Conservation (phyloP, 2,888 invertebrate species). For the Stenolophus ochropezus region DNA sequence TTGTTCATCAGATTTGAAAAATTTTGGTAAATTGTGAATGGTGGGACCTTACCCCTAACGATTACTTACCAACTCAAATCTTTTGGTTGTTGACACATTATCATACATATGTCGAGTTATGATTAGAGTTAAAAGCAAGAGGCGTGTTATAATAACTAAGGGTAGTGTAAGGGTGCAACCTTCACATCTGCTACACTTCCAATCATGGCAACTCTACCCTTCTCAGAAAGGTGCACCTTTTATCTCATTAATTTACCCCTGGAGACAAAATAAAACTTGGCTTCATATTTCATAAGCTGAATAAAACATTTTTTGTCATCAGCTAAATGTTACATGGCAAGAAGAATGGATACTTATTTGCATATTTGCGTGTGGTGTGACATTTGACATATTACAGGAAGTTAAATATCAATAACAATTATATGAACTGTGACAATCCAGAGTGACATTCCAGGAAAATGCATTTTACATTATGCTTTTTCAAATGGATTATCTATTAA, state of each 20-base stretch:
- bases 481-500: too few relatives aligned
- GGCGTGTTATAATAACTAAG: slow-evolving; percentile 42
- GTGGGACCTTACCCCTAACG: not conserved
- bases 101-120: slow-evolving; percentile 47
- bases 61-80: not conserved
- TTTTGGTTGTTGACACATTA: slow-evolving; percentile 44
- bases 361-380: slow-evolving; percentile 28
- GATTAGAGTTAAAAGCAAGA: slow-evolving; percentile 33
- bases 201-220: slow-evolving; percentile 46
- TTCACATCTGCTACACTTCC: slow-evolving; percentile 49
- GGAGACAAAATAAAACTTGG: slow-evolving; percentile 32
- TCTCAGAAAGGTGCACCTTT: slow-evolving; percentile 28
- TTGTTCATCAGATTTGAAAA: not conserved
- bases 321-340: not conserved
- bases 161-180: slow-evolving; percentile 41
- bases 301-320: slow-evolving; percentile 20
- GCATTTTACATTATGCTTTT: too few relatives aligned
- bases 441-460: too few relatives aligned
- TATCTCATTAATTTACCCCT: slow-evolving; percentile 36
- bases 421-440: not conserved
- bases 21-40: not conserved
- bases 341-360: slow-evolving; percentile 32
- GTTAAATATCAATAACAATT: slow-evolving; percentile 25
- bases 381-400: slow-evolving; percentile 34
- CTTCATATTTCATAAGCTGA: slow-evolving; percentile 45